Evolutionary conservation across 2,888 invertebrate genomes (phyloP).

Genomic region (Tetragonula carbonaria): DNA sequence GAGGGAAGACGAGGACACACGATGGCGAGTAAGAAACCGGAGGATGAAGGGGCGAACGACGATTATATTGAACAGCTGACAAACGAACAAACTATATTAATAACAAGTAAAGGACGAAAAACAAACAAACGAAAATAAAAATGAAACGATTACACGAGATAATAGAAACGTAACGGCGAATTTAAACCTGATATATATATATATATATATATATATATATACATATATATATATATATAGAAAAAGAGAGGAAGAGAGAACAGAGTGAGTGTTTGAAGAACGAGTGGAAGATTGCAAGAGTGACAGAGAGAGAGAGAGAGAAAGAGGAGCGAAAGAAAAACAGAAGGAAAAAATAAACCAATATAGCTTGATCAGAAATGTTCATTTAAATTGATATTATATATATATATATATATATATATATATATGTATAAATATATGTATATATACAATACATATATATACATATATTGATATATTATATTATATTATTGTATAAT

Average conservation of each 20-base stretch:
- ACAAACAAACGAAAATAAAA: background rate
- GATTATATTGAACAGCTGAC: slow-evolving; percentile 6
- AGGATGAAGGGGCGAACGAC: slow-evolving; percentile 4
- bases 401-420: slow-evolving; percentile 76
- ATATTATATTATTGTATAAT: slow-evolving; percentile 57
- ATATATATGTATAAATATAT: slow-evolving; percentile 71
- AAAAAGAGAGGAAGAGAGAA: slow-evolving; percentile 20
- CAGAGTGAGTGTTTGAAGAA: slow-evolving; percentile 36
- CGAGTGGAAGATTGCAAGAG: slow-evolving; percentile 24
- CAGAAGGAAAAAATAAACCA: slow-evolving; percentile 36
- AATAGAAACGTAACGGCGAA: slow-evolving; percentile 24
- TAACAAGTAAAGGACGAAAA: background rate
- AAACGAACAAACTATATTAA: background rate
- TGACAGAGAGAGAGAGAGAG: slow-evolving; percentile 23
- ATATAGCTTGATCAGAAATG: slow-evolving; percentile 67
- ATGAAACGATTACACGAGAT: slow-evolving; percentile 4
- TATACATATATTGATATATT: slow-evolving; percentile 71
- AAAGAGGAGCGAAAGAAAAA: slow-evolving; percentile 1
- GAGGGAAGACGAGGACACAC: slow-evolving; percentile 33
- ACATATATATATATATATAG: background rate
- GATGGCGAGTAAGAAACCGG: background rate
- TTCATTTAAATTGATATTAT: slow-evolving; percentile 72
- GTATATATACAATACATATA: slow-evolving; percentile 50
- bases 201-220: background rate
- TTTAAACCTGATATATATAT: slow-evolving; percentile 2